Base-by-base conservation (phyloP, 2,888 invertebrate genomes). In the Rhamnusium bicolor region DNA sequence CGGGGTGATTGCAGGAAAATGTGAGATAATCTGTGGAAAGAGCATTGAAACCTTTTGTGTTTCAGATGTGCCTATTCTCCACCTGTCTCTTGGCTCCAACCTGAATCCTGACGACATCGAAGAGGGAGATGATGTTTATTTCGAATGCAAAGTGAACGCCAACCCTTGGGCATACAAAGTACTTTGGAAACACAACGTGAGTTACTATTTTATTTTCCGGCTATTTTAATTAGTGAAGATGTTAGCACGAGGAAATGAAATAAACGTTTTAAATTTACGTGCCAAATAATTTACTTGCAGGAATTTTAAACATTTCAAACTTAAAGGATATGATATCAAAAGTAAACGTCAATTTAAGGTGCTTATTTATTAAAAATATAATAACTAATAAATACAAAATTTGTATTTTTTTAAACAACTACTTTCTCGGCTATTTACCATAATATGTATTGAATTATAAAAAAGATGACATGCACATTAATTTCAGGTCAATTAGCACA, bases 131-230 rank as follows among this genome's bases (percentile, higher is more conserved):
- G 94, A 94, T 88, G 94, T 94, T 79, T 94, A 94, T 87, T 94
- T 94, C 86, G 94, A 94, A 88, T 95, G 95, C 89, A 92, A 93
- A 88, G 92, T 94, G 82, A 91, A 92, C 85, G 93, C 94, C 79
- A 94, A 94, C 90, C 95, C 95, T 12, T 90, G 90, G 86, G 93
- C 94, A 82, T 94, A 94, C 87, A 94, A 94, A 90, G 93, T 95
- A 82, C 90, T 94, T 73, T 95, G 95, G 95, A 92, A 92, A 83
- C 94, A 94, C 88, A 93, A 94, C 87, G 94, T 94, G 89, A 94
- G 94, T 93, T 77, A 74, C 77, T 73, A 74, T 72, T 75, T 24
- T 56, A 19, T 32, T 14, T 24, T 6, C 1, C 7, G 18, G 58
- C n/a, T 16, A 58, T 58, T 29, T 58, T 58, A 58, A 58, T 27